Conservation (phyloP, 2,113 vertebrate species). For the Nipponia nippon region DNA sequence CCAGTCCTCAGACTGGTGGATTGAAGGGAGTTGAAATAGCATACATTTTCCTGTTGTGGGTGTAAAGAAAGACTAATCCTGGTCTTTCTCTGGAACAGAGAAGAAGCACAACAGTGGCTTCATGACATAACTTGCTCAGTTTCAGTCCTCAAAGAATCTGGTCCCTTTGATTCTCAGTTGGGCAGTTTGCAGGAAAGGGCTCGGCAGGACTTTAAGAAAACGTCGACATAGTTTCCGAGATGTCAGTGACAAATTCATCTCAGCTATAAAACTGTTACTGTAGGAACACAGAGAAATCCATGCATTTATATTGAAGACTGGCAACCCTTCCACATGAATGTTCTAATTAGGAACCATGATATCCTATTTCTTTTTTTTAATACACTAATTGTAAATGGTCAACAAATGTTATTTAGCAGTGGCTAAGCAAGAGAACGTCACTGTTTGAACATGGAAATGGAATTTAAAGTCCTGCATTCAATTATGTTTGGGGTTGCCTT, state of each 20-base stretch:
- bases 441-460: slow-evolving; percentile 20
- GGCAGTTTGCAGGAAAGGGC: not conserved
- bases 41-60: not conserved
- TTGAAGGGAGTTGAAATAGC: not conserved
- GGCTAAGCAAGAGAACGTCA: not conserved
- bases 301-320: not conserved
- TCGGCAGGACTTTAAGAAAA: not conserved
- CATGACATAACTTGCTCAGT: not conserved
- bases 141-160: slow-evolving; percentile 10
- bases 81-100: not conserved
- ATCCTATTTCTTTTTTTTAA: slow-evolving; percentile 14
- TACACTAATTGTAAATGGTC: not conserved
- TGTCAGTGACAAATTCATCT: not conserved
- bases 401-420: slow-evolving; percentile 35
- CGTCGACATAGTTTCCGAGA: not conserved
- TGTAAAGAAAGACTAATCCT: not conserved
- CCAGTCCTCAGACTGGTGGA: not conserved
- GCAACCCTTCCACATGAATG: not conserved
- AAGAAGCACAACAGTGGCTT: not conserved
- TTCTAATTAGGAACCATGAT: not conserved
- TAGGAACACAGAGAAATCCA: not conserved
- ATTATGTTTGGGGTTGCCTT: slow-evolving; percentile 21
- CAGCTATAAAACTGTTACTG: not conserved
- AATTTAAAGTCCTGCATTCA: slow-evolving; percentile 17
- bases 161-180: not conserved